These are phyloP conservation scores for Macrochelys suwanniensis DNA, from an alignment of 2,797 vertebrate genomes.

Conservation along the genomic window DNA sequence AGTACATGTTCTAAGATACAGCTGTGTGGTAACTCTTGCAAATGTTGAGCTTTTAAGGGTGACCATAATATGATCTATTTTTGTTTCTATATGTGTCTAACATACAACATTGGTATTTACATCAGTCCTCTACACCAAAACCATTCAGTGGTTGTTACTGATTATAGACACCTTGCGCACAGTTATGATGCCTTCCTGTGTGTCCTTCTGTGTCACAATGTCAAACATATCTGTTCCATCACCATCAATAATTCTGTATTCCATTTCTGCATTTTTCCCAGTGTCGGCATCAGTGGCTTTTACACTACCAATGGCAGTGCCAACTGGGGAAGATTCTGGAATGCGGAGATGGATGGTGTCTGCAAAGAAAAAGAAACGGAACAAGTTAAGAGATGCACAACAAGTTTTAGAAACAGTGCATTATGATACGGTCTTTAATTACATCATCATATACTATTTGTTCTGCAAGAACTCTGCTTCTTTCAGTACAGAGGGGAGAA, in stretches of 20 bases:
- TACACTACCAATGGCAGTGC: constrained; percentile 83
- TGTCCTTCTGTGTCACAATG: constrained; percentile 83
- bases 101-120: neutral
- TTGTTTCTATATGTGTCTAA: neutral
- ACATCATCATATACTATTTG: neutral
- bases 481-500: neutral
- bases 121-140: neutral
- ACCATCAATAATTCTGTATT: constrained; percentile 84
- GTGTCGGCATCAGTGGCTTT: constrained; percentile 86
- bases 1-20: neutral
- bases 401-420: neutral
- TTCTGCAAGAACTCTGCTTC: neutral
- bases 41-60: neutral
- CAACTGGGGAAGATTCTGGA: constrained; percentile 82
- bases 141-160: neutral
- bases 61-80: neutral
- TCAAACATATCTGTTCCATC: constrained; percentile 87
- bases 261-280: constrained; percentile 86
- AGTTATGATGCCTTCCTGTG: constrained; percentile 85
- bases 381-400: neutral
- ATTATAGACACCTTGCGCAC: constrained; percentile 81
- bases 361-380: constrained; percentile 60
- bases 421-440: neutral
- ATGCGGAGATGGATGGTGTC: constrained; percentile 84
- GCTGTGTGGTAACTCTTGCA: neutral